A percentile compares a stretch with the other conserved stretches of the same genome.
phyloP scores from a whole-genome alignment of 1,140 invertebrate genomes.

The Zaprionus taronus region DNA sequence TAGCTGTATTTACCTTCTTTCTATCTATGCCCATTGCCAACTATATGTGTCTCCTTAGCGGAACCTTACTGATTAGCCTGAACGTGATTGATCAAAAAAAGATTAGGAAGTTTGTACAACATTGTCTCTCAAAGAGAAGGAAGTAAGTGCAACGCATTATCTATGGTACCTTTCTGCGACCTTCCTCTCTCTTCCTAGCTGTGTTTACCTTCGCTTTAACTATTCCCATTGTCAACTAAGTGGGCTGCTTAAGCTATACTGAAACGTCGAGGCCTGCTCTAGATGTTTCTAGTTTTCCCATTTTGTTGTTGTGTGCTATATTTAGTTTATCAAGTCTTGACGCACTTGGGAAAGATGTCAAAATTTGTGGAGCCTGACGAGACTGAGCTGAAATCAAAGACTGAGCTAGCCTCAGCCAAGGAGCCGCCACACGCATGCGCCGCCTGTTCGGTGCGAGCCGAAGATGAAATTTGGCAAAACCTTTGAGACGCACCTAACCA shows the following conservation, averaged over 20 bases:
- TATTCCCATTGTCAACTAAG: neutral
- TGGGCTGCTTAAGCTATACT: too few species aligned
- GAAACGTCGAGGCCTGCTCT: neutral
- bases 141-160: too few species aligned
- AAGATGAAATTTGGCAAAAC: constrained; percentile 77
- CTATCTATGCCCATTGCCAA: neutral
- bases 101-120: too few species aligned
- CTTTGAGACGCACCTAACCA: constrained; percentile 72
- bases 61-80: too few species aligned
- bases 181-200: too few species aligned
- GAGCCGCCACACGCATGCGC: constrained; percentile 34
- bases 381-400: constrained; percentile 15
- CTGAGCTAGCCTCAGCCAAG: constrained; percentile 31
- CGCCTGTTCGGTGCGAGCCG: constrained; percentile 30
- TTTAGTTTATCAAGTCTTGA: constrained; percentile 2
- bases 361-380: constrained; percentile 43
- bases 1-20: too few species aligned
- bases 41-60: too few species aligned
- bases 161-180: too few species aligned
- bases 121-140: too few species aligned
- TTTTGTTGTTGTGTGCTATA: neutral
- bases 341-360: constrained; percentile 65
- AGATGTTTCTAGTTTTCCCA: neutral
- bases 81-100: too few species aligned
- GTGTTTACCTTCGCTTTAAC: too few species aligned